Conservation (phyloP, 1,140 invertebrate genomes). For the Drosophila bipectinata region DNA sequence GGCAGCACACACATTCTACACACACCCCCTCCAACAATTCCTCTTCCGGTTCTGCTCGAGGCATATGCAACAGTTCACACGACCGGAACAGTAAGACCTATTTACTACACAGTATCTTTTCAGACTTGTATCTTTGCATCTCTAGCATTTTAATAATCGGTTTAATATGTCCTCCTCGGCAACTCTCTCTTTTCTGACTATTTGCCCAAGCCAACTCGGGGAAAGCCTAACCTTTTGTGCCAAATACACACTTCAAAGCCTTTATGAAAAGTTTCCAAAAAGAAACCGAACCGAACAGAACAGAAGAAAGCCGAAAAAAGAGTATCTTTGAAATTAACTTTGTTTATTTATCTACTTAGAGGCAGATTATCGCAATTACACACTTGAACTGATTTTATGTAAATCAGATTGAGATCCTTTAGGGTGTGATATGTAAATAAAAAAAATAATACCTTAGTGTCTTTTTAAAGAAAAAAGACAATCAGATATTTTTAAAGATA, state of each 20-base stretch:
- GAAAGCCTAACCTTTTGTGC: slow-evolving; percentile 18
- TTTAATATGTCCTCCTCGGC: slow-evolving; percentile 65
- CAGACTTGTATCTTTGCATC: slow-evolving; percentile 55
- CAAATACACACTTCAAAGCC: background rate
- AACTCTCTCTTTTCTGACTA: slow-evolving; percentile 21
- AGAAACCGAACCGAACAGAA: background rate
- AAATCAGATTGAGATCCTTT: slow-evolving; percentile 33
- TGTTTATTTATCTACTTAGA: slow-evolving; percentile 84
- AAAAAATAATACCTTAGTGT: background rate
- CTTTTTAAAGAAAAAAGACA: background rate
- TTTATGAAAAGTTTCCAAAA: slow-evolving; percentile 4
- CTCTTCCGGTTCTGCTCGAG: slow-evolving; percentile 38
- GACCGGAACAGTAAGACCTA: slow-evolving; percentile 40
- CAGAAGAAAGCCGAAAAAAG: slow-evolving; percentile 1
- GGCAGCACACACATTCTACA: slow-evolving; percentile 49
- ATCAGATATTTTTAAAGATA: background rate
- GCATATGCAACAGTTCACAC: slow-evolving; percentile 80
- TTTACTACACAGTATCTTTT: slow-evolving; percentile 39
- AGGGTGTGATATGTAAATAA: background rate
- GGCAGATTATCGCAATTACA: slow-evolving; percentile 84
- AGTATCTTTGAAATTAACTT: slow-evolving; percentile 80
- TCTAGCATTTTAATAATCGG: slow-evolving; percentile 74
- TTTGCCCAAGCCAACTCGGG: slow-evolving; percentile 23
- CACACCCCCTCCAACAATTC: slow-evolving; percentile 5
- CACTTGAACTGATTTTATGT: slow-evolving; percentile 79